Evolutionary conservation across 2,113 vertebrate species (phyloP), one percentile per base, ranked within the genome.

Genomic region (Crocuta crocuta): DNA sequence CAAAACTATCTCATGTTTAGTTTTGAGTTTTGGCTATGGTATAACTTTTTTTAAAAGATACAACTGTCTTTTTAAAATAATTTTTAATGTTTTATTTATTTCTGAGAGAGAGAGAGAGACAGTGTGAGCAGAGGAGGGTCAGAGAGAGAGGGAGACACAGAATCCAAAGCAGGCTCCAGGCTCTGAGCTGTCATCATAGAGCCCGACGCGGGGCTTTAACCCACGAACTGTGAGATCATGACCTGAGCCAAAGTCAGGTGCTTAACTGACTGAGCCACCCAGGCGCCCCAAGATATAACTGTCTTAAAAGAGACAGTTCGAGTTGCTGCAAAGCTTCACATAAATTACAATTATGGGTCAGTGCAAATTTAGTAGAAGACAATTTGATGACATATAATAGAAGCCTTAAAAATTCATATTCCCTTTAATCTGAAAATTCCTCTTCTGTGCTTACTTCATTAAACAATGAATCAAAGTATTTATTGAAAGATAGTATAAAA

Each of bases 361-460:
- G 65, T 55, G 45, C 5, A 71, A 93, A 89, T 45, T 95, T 65
- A 65, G 11, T 81, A 66, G 70, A 90, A 66, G 58, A 33, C 17
- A 66, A 24, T 43, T 84, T 66, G n/a, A 48, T 70, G 58, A 63
- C 84, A 91, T 55, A 19, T 39, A 86, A 66, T 8, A 55, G 39
- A 71, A 83, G 1, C 4, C 26, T 97, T 95, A 92, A 92, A 86
- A 81, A 48, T 78, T 35, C 19, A n/a, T 68, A 43, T 74, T 39
- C 21, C 17, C 48, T 96, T 91, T 82, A 76, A 55, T 6, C 1
- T n/a, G n/a, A 66, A 97, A 89, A 16, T 71, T 81, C 8, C 5
- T 45, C 28, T 74, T 43, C 39, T 74, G 28, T 89, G 48, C 50
- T 96, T 79, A 33, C 48, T 89, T 92, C 35, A 28, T 80, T 96